phyloP scores from a whole-genome alignment of 1,140 invertebrate species.

The Sitobion miscanthi region DNA sequence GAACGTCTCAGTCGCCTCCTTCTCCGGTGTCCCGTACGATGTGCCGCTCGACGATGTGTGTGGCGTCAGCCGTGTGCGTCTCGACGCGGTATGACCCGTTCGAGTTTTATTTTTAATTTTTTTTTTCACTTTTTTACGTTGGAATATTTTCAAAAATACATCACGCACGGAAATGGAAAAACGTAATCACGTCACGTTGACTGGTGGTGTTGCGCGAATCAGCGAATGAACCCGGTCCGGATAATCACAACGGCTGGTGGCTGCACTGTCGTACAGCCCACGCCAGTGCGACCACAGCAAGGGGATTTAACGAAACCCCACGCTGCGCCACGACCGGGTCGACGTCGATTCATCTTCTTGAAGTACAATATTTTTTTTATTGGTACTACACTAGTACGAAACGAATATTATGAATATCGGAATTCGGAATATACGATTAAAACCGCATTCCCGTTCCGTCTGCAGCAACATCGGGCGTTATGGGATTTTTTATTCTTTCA shows the following conservation, averaged over 20 bases:
- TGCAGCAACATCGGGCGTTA: not conserved
- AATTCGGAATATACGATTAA: not conserved
- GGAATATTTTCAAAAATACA: conserved; percentile 53
- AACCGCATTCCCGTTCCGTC: not conserved
- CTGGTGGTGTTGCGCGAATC: conserved; percentile 22
- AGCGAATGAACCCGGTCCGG: not conserved
- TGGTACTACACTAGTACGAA: too few species aligned
- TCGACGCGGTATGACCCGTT: not conserved
- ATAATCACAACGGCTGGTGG: not conserved
- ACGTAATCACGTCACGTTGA: conserved; percentile 54
- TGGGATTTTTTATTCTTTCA: not conserved
- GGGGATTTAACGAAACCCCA: not conserved
- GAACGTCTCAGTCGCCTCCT: not conserved
- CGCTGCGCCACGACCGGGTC: too few species aligned
- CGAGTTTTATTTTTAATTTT: not conserved
- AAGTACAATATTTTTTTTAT: too few species aligned
- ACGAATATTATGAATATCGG: too few species aligned
- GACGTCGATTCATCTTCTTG: too few species aligned
- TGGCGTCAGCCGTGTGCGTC: not conserved
- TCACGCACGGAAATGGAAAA: not conserved
- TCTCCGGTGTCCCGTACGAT: not conserved
- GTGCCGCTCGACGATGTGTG: not conserved
- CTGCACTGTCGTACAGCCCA: not conserved
- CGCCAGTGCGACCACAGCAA: not conserved
- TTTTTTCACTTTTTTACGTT: conserved; percentile 36